Evolutionary conservation across 2,888 invertebrate genomes (phyloP).

Genomic region (Drosophila vallismaia): DNA sequence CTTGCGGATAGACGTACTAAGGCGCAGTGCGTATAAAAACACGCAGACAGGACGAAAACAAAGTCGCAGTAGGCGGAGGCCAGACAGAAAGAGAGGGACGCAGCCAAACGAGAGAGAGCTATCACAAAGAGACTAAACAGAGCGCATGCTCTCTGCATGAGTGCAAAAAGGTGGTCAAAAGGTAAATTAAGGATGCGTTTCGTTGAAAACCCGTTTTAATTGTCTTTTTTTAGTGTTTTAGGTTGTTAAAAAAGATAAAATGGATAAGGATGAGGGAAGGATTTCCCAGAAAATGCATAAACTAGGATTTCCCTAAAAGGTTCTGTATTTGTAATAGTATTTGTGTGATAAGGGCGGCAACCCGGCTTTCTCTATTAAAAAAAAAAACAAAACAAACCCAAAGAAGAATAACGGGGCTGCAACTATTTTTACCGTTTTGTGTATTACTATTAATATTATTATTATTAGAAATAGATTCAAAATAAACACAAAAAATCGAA

Average conservation of each 20-base stretch:
- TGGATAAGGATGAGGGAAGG: too few relatives aligned
- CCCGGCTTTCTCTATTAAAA: slow-evolving; percentile 36
- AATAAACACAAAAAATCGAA: too few relatives aligned
- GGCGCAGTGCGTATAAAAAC: slow-evolving; percentile 77
- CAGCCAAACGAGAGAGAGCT: slow-evolving; percentile 20
- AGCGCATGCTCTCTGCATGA: slow-evolving; percentile 41
- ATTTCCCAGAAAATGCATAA: too few relatives aligned
- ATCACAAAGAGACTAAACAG: slow-evolving; percentile 33
- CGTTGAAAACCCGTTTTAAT: too few relatives aligned
- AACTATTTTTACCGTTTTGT: background rate
- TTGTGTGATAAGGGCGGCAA: slow-evolving; percentile 67
- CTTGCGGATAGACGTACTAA: slow-evolving; percentile 72
- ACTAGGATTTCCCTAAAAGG: too few relatives aligned
- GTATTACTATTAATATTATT: background rate
- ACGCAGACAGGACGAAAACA: slow-evolving; percentile 69
- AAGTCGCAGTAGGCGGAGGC: slow-evolving; percentile 50
- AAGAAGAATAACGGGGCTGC: slow-evolving; percentile 10
- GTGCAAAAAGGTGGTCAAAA: slow-evolving; percentile 13
- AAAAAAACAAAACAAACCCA: slow-evolving; percentile 33
- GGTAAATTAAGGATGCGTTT: slow-evolving; percentile 1
- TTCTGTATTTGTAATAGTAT: slow-evolving; percentile 6
- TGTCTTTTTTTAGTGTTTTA: too few relatives aligned
- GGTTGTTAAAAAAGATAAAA: too few relatives aligned
- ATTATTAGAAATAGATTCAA: too few relatives aligned
- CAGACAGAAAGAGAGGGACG: slow-evolving; percentile 34